Base-by-base conservation (phyloP, 2,113 vertebrate species). In the Otis tarda region DNA sequence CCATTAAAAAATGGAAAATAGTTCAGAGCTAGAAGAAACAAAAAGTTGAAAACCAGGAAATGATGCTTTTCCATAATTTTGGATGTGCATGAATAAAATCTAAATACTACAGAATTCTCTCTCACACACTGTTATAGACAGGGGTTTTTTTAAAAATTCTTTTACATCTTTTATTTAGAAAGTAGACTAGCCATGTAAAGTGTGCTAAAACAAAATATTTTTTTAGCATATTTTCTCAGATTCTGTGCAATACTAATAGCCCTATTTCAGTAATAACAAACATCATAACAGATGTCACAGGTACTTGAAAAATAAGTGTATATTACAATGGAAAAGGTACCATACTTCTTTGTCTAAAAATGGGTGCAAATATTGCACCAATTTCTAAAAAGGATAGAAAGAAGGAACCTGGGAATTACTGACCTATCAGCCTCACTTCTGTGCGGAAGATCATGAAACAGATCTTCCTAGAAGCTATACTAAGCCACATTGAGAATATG, bases 21-120 rank as follows among this genome's bases (percentile, higher is more conserved):
- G 94, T 96, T 96, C 27, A 94, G 50, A 33, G 25, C 55, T 95
- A 90, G 74, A 95, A 73, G 63, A 88, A 78, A 78, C 75, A 87
- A 94, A 95, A 91, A 83, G 10, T 43, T 93, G 80, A 65, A 95
- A 96, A 76, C 70, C 25, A 85, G 24, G 65, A 93, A 95, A 60
- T 52, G 3, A 33, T 86, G 16, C 4, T 92, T 86, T 56, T 95
- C 45, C 6, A 43, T 53, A 52, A 89, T 79, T 79, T 24, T 83
- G 19, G 3, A 19, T 78, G 43, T 30, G n/a, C 27, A 35, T 88
- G 53, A 83, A 35, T 78, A 63, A 93, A 94, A 43, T 23, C 45
- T 57, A 96, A 53, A 35, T 80, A 61, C 28, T 88, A n/a, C 28
- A 37, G 59, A 90, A 50, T 61, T 82, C 94, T 81, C 27, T 89